A percentile compares a stretch with the other conserved stretches of the same genome.
Conservation (phyloP, 1,140 invertebrate species). For the Schlechtendalia chinensis region DNA sequence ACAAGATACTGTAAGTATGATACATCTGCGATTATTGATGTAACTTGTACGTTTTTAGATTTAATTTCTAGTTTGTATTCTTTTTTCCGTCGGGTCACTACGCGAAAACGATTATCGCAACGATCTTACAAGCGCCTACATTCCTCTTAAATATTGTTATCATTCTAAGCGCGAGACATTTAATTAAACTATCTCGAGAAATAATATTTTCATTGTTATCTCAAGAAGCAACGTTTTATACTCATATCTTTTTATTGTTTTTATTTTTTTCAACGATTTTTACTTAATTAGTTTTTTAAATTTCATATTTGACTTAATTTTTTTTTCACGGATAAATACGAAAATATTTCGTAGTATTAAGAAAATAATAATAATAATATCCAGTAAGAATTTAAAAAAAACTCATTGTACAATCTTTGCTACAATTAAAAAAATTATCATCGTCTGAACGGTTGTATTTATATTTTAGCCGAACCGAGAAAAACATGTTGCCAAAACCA, state of each 20-base stretch:
- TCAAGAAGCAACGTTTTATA: neutral
- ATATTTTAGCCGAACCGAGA: neutral
- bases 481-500: no score
- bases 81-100: no score
- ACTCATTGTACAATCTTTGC: neutral
- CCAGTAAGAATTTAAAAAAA: neutral
- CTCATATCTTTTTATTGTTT: neutral
- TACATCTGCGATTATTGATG: no score
- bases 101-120: no score
- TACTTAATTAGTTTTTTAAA: neutral
- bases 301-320: neutral
- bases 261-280: neutral
- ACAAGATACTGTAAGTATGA: no score
- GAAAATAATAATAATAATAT: neutral
- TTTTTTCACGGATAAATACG: neutral
- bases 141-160: neutral
- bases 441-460: neutral
- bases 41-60: no score
- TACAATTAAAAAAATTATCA: neutral
- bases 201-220: neutral
- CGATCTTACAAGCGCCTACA: no score
- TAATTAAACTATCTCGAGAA: slow-evolving; percentile 4
- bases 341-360: neutral
- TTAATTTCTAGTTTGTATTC: no score
- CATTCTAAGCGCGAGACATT: neutral